phyloP scores from a whole-genome alignment of 2,113 vertebrate species.

The Aleadryas rufinucha region DNA sequence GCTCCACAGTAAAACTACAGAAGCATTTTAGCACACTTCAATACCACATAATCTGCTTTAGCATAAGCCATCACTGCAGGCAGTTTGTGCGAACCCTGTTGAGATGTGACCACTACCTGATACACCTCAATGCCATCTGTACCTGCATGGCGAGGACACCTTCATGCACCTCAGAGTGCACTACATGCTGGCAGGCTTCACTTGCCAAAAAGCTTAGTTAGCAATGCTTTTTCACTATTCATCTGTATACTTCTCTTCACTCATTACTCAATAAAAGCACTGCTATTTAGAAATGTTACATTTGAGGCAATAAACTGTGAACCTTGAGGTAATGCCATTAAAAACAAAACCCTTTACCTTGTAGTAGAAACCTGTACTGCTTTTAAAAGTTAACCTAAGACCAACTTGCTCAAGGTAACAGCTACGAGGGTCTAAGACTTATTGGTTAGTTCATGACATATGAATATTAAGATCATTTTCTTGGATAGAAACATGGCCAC shows the following conservation, averaged over 20 bases:
- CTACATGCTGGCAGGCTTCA: not conserved
- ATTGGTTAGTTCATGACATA: not conserved
- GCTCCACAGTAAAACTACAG: not conserved
- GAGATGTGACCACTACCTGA: not conserved
- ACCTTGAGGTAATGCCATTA: not conserved
- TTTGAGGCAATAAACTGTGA: not conserved
- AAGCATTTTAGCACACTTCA: not conserved
- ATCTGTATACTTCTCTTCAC: not conserved
- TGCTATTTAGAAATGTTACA: not conserved
- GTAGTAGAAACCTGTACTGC: not conserved
- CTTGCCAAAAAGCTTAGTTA: not conserved
- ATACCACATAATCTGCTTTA: not conserved
- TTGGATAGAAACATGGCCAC: not conserved
- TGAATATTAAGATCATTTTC: not conserved
- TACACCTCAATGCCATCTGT: not conserved
- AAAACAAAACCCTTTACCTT: not conserved
- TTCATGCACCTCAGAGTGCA: not conserved
- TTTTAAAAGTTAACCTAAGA: not conserved
- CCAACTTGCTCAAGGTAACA: not conserved
- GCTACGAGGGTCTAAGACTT: not conserved
- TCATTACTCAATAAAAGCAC: not conserved
- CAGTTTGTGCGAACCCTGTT: accelerated
- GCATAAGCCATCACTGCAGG: not conserved
- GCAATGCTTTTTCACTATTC: not conserved
- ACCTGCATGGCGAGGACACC: accelerated